Evolutionary conservation across 2,113 vertebrate species (phyloP), one percentile per base, ranked within the genome.

Genomic region (Gymnarchus niloticus): DNA sequence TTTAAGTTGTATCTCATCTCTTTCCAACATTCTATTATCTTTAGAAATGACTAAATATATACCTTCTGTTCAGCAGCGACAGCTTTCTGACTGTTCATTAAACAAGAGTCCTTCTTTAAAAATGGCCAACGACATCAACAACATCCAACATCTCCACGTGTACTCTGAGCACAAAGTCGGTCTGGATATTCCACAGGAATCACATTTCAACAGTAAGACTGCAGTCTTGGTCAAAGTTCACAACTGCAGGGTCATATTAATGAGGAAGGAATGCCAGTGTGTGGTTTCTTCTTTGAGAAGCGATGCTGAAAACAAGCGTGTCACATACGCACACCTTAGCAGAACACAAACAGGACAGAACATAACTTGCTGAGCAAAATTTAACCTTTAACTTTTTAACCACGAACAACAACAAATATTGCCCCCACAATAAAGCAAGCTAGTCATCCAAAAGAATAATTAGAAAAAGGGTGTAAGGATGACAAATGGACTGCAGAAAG

Each of bases 1-100:
- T 65, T 44, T 33, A 3, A 51, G 48, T 52, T 46, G 9, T 49
- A 14, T 2, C 28, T 48, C 3, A 33, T 49, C 52, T 81, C 46
- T 37, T 59, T 23, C 41, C 59, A 25, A 61, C 78, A 86, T 86
- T 37, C 19, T 28, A 46, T 46, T 82, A 86, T 81, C 65, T 86
- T 85, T 86, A 86, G 56, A 61, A 5, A 81, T 69, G 59, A 65
- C 56, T 52, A 86, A 82, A 80, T 81, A 81, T 82, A 81, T 17
- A 41, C 19, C 52, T 77, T 46, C 25, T 69, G 78, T 86, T 81
- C 78, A 51, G 77, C 6, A 57, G 44, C 85, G 61, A 56, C 46
- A 81, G 73, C 65, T 41, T 78, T 8, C 41, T n/a, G 23, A 78
- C 76, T 46, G 44, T 21, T 78, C 76, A 48, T 78, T 48, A 46